Evolutionary conservation across 2,888 invertebrate species (phyloP).

Genomic region (Ophion slaviceki): DNA sequence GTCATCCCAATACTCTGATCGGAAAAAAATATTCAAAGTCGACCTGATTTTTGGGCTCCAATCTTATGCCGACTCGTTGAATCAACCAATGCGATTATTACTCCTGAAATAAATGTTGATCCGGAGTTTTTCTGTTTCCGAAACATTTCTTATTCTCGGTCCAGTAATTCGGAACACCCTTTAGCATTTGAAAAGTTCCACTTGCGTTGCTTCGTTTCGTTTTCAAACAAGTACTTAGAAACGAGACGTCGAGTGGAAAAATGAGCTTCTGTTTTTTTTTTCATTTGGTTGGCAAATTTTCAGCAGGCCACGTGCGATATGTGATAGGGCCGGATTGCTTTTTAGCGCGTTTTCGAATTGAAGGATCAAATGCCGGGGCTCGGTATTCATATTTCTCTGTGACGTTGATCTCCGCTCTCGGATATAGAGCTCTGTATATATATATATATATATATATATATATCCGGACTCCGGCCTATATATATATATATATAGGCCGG

Average conservation of each 20-base stretch:
- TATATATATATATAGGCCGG: neutral
- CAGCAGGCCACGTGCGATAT: neutral
- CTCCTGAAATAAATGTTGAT: too few species aligned
- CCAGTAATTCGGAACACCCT: neutral
- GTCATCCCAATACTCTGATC: neutral
- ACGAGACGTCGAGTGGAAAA: neutral
- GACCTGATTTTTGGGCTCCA: neutral
- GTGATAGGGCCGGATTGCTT: neutral
- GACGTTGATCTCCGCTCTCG: constrained; percentile 18
- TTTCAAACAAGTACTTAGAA: neutral
- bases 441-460: neutral
- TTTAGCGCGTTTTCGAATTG: constrained; percentile 42
- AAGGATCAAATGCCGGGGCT: constrained; percentile 32
- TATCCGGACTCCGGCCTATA: neutral
- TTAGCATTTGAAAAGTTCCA: neutral
- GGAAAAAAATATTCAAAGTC: too few species aligned
- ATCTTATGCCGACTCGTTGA: neutral
- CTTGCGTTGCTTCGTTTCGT: neutral
- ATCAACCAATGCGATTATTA: too few species aligned
- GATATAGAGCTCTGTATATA: neutral
- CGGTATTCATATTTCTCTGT: constrained; percentile 44
- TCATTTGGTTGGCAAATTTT: neutral
- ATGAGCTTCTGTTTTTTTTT: neutral
- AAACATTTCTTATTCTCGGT: neutral
- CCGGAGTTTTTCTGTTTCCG: neutral